These are phyloP conservation scores for Phylloscopus trochiloides DNA, from an alignment of 2,113 vertebrate genomes.

Conservation along the genomic window DNA sequence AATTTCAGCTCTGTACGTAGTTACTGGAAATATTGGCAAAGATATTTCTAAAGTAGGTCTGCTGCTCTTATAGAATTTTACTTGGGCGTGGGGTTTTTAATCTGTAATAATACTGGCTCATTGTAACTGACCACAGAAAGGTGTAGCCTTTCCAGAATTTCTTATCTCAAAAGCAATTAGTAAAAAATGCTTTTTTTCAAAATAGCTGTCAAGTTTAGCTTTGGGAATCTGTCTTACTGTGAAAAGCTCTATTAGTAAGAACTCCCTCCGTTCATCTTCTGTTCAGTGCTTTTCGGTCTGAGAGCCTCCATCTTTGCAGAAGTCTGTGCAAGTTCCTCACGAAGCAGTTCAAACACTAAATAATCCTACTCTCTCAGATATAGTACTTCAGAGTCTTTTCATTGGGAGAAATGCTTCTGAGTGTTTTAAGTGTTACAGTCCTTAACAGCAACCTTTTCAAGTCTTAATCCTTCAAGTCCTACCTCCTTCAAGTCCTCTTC, in stretches of 20 bases:
- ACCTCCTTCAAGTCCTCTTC: too few relatives aligned
- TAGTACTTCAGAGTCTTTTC: neutral
- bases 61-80: rapidly evolving
- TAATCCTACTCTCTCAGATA: neutral
- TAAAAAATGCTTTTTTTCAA: neutral
- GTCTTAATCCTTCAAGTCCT: neutral
- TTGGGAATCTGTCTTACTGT: neutral
- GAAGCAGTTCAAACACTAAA: neutral
- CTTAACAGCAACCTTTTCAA: neutral
- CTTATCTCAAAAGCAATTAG: neutral
- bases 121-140: neutral
- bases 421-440: neutral
- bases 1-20: neutral
- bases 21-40: neutral
- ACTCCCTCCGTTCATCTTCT: neutral
- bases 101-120: neutral
- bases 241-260: neutral
- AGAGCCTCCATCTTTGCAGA: neutral
- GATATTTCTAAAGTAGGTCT: neutral
- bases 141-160: neutral
- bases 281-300: neutral
- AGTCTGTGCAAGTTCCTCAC: neutral
- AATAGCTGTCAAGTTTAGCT: neutral
- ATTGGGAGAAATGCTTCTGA: neutral
- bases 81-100: rapidly evolving